Conservation (phyloP, 2,113 vertebrate species). For the Rhinichthys klamathensis region DNA sequence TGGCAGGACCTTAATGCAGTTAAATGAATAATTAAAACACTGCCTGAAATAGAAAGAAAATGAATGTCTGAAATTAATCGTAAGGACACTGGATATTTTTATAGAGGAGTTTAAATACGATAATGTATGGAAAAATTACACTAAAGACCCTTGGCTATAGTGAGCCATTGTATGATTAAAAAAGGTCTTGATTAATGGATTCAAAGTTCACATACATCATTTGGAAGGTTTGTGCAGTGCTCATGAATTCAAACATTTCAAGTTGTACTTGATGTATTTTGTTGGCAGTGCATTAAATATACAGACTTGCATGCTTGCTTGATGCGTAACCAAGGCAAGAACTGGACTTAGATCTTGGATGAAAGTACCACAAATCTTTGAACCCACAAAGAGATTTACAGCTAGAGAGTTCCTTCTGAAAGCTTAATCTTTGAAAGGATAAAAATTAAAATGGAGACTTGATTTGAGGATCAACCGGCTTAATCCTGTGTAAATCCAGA, state of each 20-base stretch:
- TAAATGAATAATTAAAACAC: constrained; percentile 40
- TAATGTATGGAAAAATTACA: neutral
- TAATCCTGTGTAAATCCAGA: constrained; percentile 2
- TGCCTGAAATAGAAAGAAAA: constrained; percentile 22
- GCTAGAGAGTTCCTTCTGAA: constrained; percentile 12
- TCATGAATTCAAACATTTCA: constrained; percentile 9
- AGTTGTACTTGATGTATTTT: neutral
- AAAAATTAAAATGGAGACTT: neutral
- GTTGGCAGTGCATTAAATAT: constrained; percentile 2
- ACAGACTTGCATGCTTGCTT: constrained; percentile 1
- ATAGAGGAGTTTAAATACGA: neutral
- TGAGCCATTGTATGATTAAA: neutral
- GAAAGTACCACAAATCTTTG: constrained; percentile 23
- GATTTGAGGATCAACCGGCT: neutral
- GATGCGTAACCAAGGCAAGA: neutral
- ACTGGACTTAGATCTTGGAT: constrained; percentile 30
- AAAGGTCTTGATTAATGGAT: neutral
- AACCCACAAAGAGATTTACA: constrained; percentile 12
- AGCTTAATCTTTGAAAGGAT: constrained; percentile 29
- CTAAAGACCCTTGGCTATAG: neutral
- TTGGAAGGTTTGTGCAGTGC: neutral
- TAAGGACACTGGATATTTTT: neutral
- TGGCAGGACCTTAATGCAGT: constrained; percentile 39
- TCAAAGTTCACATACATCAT: neutral
- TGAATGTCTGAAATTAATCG: constrained; percentile 36